A percentile compares a stretch with the other conserved stretches of the same genome.
These are phyloP conservation scores for Bombylius discolor DNA, from an alignment of 2,888 invertebrate species.

Conservation along the genomic window DNA sequence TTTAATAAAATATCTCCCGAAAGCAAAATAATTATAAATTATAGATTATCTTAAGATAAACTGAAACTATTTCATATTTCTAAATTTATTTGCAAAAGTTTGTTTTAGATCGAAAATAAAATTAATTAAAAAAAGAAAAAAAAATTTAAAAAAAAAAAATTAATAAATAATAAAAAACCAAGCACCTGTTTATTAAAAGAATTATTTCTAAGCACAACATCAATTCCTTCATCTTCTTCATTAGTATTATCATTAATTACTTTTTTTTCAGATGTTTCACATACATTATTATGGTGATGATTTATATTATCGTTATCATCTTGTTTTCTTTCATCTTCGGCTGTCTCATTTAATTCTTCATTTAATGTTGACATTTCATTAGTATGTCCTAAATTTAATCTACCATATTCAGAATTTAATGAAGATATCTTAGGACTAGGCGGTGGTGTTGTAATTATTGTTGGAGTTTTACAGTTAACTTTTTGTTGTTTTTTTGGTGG, in stretches of 20 bases:
- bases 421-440: constrained; percentile 31
- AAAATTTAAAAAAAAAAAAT: background rate
- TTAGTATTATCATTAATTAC: constrained; percentile 7
- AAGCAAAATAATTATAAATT: too few relatives aligned
- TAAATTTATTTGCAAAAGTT: too few relatives aligned
- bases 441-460: constrained; percentile 39
- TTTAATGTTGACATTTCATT: constrained; percentile 36
- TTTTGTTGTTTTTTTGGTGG: constrained; percentile 46
- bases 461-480: constrained; percentile 35
- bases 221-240: constrained; percentile 19
- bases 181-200: constrained; percentile 18
- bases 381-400: background rate
- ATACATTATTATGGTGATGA: background rate
- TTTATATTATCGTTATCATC: constrained; percentile 15
- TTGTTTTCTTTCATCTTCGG: constrained; percentile 7
- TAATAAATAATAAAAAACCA: background rate
- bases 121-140: background rate
- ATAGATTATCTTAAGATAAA: too few relatives aligned
- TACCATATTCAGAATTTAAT: constrained; percentile 9
- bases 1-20: too few relatives aligned
- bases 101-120: too few relatives aligned
- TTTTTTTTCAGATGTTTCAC: background rate
- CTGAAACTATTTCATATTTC: too few relatives aligned
- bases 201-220: constrained; percentile 20
- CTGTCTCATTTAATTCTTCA: constrained; percentile 24